A percentile compares a stretch with the other conserved stretches of the same genome.
phyloP scores from a whole-genome alignment of 2,888 invertebrate genomes.

The Morpho deidamia region DNA sequence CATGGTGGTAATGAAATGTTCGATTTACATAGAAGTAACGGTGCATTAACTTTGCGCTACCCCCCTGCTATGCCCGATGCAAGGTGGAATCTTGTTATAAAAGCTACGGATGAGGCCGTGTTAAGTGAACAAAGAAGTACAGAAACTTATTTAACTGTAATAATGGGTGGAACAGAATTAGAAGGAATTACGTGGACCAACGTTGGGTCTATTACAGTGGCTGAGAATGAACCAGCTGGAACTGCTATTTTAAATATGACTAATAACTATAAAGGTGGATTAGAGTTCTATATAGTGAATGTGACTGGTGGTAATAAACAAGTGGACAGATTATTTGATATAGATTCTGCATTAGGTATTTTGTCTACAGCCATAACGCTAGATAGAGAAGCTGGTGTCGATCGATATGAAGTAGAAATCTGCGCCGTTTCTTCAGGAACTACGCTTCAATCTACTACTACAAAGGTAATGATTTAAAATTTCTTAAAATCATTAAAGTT shows the following conservation, averaged over 20 bases:
- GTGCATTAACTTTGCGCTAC: constrained; percentile 82
- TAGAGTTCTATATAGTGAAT: constrained; percentile 95
- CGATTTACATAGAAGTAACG: constrained; percentile 88
- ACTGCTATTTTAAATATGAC: constrained; percentile 90
- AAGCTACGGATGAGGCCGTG: constrained; percentile 95
- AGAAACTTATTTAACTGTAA: constrained; percentile 91
- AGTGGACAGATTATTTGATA: constrained; percentile 93
- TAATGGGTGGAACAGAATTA: constrained; percentile 81
- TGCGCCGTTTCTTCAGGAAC: constrained; percentile 88
- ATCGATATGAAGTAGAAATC: constrained; percentile 90
- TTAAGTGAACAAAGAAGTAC: constrained; percentile 92
- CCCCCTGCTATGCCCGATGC: constrained; percentile 81
- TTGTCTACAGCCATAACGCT: constrained; percentile 90
- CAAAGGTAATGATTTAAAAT: constrained; percentile 83
- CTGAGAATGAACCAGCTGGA: constrained; percentile 93
- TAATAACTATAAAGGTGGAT: constrained; percentile 82
- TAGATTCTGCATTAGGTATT: constrained; percentile 92
- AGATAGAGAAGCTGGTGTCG: constrained; percentile 90
- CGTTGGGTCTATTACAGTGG: constrained; percentile 86
- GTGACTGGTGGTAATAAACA: constrained; percentile 86
- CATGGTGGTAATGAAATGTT: constrained; percentile 89
- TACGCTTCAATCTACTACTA: constrained; percentile 85
- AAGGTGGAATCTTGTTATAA: constrained; percentile 89
- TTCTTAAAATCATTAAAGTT: neutral
- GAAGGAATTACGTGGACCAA: constrained; percentile 81